These are phyloP conservation scores for Dexiosoma caninum DNA, from an alignment of 2,888 invertebrate genomes.

Conservation along the genomic window DNA sequence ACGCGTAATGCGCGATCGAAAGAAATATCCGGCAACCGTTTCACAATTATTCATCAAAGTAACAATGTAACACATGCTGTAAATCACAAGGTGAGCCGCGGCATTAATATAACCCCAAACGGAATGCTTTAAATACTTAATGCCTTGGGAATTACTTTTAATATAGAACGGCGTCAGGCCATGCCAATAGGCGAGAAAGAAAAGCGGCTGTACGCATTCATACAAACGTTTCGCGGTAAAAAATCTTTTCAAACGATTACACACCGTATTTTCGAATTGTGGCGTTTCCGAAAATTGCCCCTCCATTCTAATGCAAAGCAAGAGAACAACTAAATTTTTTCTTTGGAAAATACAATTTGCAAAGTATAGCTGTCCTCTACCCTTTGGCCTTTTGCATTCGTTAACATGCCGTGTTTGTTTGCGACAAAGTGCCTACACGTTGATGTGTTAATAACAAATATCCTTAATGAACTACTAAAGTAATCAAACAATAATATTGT, in stretches of 20 bases:
- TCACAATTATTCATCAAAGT: conserved; percentile 73
- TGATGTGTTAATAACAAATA: conserved; percentile 24
- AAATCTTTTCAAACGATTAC: conserved; percentile 64
- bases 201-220: conserved; percentile 73
- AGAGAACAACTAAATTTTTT: conserved; percentile 66
- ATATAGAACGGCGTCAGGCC: conserved; percentile 75
- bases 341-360: conserved; percentile 17
- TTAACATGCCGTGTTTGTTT: conserved; percentile 25
- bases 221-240: conserved; percentile 72
- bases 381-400: background rate
- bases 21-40: conserved; percentile 76
- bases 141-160: conserved; percentile 62
- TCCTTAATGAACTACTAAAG: conserved; percentile 10
- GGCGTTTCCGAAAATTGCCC: conserved; percentile 54
- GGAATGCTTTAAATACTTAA: conserved; percentile 68
- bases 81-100: conserved; percentile 68
- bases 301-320: conserved; percentile 65
- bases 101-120: conserved; percentile 73
- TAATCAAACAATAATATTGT: conserved; percentile 20
- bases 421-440: background rate
- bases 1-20: conserved; percentile 73
- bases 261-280: conserved; percentile 42
- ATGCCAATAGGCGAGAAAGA: conserved; percentile 70
- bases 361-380: conserved; percentile 15
- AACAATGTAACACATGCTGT: conserved; percentile 70